Conservation (phyloP, 2,888 invertebrate species). For the Helicoverpa assulta region DNA sequence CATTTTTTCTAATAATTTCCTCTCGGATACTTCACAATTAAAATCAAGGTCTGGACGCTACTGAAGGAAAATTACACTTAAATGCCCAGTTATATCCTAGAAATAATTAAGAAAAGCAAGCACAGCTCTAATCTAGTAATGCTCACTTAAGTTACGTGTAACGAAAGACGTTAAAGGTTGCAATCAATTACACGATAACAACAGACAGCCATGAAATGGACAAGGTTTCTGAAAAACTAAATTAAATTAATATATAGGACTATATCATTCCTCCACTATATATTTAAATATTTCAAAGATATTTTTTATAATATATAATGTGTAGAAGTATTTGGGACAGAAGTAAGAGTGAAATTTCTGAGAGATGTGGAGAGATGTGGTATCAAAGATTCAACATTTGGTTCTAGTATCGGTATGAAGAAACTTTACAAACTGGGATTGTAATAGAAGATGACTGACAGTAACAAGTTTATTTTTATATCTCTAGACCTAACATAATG, state of each 20-base stretch:
- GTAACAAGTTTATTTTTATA: too few relatives aligned
- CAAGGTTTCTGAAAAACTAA: conserved; percentile 61
- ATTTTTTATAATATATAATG: not conserved
- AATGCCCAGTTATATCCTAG: too few relatives aligned
- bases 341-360: too few relatives aligned
- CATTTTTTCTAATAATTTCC: not conserved
- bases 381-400: not conserved
- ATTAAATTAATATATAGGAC: conserved; percentile 3
- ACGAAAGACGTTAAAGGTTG: conserved; percentile 67
- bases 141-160: conserved; percentile 38
- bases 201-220: conserved; percentile 66
- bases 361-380: not conserved
- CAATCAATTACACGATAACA: conserved; percentile 65
- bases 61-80: too few relatives aligned
- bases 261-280: not conserved
- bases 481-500: too few relatives aligned
- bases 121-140: conserved; percentile 3
- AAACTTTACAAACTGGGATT: not conserved
- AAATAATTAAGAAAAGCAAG: not conserved
- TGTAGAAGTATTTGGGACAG: not conserved
- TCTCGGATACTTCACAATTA: too few relatives aligned
- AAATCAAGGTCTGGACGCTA: too few relatives aligned
- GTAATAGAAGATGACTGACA: not conserved
- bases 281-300: not conserved
- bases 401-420: not conserved